Percentiles rank a stretch among this genome's conserved stretches.
phyloP scores from a whole-genome alignment of 2,797 vertebrate species.

The Gambusia yucatana region DNA sequence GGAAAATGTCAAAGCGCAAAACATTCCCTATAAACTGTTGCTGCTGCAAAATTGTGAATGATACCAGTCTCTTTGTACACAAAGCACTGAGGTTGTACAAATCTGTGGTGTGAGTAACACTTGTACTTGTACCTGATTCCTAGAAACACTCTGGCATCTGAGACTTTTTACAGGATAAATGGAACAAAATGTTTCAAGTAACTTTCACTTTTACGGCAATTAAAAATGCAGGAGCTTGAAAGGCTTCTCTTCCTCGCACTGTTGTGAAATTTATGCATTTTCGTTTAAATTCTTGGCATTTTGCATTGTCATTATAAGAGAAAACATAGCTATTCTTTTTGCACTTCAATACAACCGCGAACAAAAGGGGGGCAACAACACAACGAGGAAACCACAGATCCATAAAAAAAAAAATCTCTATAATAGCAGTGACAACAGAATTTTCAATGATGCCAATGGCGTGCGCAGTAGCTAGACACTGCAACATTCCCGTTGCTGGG shows the following conservation, averaged over 20 bases:
- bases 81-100: background rate
- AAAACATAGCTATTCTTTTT: conserved; percentile 19
- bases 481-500: conserved; percentile 48
- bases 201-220: background rate
- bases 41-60: background rate
- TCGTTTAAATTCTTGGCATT: conserved; percentile 21
- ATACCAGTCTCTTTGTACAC: background rate
- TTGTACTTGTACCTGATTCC: background rate
- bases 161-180: background rate
- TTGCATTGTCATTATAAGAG: conserved; percentile 16
- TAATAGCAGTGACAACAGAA: conserved; percentile 48
- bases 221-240: conserved; percentile 28
- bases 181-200: conserved; percentile 1
- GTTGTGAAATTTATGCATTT: conserved; percentile 14
- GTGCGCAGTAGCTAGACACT: conserved; percentile 50
- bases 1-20: background rate
- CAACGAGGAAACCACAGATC: conserved; percentile 57
- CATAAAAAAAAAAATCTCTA: conserved; percentile 52
- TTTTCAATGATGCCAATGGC: conserved; percentile 61
- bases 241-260: background rate
- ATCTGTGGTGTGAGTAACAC: background rate
- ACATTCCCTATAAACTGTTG: background rate
- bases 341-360: conserved; percentile 51
- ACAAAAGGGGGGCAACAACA: conserved; percentile 47
- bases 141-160: background rate